Evolutionary conservation across 2,888 invertebrate genomes (phyloP).

Genomic region (Ctena decussata): DNA sequence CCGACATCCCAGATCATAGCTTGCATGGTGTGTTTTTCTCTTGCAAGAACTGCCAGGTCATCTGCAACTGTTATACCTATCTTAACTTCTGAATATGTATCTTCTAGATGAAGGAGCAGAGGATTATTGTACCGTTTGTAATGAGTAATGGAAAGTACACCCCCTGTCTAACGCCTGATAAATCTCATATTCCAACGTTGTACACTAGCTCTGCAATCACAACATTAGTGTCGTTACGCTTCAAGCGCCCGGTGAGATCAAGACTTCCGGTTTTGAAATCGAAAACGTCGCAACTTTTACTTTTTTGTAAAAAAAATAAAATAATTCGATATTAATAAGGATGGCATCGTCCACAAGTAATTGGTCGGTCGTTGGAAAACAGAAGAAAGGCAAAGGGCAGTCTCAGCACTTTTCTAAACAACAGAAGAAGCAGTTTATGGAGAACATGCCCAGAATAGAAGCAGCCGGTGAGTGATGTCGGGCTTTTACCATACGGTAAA

Average conservation of each 20-base stretch:
- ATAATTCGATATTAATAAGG: conserved; percentile 20
- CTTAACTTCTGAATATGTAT: neutral
- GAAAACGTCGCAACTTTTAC: neutral
- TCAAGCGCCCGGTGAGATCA: neutral
- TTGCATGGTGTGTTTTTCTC: neutral
- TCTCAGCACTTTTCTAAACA: conserved; percentile 65
- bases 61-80: neutral
- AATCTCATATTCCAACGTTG: too few relatives aligned
- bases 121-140: conserved; percentile 3
- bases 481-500: too few relatives aligned
- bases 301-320: neutral
- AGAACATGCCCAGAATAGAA: conserved; percentile 79
- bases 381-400: conserved; percentile 72
- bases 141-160: neutral
- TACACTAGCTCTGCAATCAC: too few relatives aligned
- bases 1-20: neutral
- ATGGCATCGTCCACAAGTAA: conserved; percentile 74
- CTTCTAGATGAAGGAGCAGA: neutral
- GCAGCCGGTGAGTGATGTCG: conserved; percentile 73
- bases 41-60: neutral
- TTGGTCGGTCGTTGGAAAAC: conserved; percentile 81
- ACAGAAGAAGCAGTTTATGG: conserved; percentile 76
- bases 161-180: neutral
- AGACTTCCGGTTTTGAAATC: conserved; percentile 19
- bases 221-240: too few relatives aligned